Evolutionary conservation across 1,140 invertebrate genomes (phyloP), one percentile per base, ranked within the genome.

Genomic region (Meloidogyne floridensis): DNA sequence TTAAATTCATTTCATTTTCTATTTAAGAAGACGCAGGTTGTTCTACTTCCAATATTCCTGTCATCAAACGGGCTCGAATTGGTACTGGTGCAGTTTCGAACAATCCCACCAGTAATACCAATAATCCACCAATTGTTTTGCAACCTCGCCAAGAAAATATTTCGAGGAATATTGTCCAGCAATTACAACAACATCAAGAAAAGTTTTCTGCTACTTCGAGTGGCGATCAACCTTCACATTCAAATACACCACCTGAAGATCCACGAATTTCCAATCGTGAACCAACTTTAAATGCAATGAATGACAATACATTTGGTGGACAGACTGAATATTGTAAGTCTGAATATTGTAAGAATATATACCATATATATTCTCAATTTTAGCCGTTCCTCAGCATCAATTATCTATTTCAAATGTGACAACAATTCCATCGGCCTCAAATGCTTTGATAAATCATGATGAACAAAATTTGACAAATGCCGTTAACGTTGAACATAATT

Each of bases 181-280:
- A 65, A 65, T n/a, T 15, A 18, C 59, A 65, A 8, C 59, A 65
- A 5, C 10, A 65, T n/a, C 59, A 7, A n/a, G 59, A 18, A 15
- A 3, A 65, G 15, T 65, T 65, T 6, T 65, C 13, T n/a, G 6
- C n/a, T 56, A 13, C n/a, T 56, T n/a, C 51, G 32, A 77, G 13
- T 20, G 56, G 53, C 69, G 56, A 54, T 42, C 53, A 56, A 43
- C 53, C n/a, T 5, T 77, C n/a, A 65, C 53, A 77, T 42, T 56
- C 75, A 54, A 75, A 54, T 69, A 77, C 77, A 15, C 77, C 77
- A 53, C 77, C 77, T 18, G 77, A 79, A 11, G 77, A 79, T 47
- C 77, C 77, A 20, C 32, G 77, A 69, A 79, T 72, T 53, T 71
- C 53, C 59, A 79, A 18, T 79, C 43, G 47, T 6, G 77, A 71